A percentile compares a stretch with the other conserved stretches of the same genome.
Evolutionary conservation across 1,140 invertebrate species (phyloP).

Genomic region (Limonius californicus): DNA sequence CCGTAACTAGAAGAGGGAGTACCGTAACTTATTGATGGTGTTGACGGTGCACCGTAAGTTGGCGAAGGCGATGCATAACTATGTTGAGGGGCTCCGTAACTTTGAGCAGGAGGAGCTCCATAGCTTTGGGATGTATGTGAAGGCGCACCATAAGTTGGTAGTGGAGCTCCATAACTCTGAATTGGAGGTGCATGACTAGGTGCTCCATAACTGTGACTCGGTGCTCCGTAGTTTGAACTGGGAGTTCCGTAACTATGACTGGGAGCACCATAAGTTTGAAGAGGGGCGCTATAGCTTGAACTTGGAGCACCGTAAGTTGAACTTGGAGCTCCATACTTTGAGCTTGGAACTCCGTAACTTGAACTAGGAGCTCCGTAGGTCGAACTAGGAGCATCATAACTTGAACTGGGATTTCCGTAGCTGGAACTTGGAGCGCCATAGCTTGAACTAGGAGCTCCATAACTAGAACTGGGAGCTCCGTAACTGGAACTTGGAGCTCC

Average conservation of each 20-base stretch:
- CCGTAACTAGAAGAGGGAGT: not conserved
- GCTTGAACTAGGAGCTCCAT: not conserved
- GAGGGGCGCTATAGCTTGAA: not conserved
- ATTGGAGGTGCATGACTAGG: not conserved
- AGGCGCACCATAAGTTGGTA: not conserved
- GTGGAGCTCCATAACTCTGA: conserved; percentile 5
- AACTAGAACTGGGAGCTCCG: not conserved
- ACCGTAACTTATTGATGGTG: not conserved
- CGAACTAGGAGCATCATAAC: not conserved
- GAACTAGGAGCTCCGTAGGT: conserved; percentile 1
- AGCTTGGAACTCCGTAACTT: not conserved
- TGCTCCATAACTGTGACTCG: conserved; percentile 10
- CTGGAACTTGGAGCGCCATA: not conserved
- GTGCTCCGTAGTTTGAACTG: not conserved
- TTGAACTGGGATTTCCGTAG: conserved; percentile 14
- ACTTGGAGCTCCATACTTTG: not conserved
- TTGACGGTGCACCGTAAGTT: not conserved
- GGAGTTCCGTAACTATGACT: conserved; percentile 5
- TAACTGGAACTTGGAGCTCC: conserved; percentile 13
- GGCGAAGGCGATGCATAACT: not conserved
- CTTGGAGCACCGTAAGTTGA: not conserved
- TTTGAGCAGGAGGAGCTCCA: conserved; percentile 8
- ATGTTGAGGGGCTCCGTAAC: not conserved
- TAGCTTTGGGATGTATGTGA: not conserved
- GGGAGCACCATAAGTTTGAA: conserved; percentile 15